Evolutionary conservation across 2,797 vertebrate genomes (phyloP).

Genomic region (Smutsia gigantea): DNA sequence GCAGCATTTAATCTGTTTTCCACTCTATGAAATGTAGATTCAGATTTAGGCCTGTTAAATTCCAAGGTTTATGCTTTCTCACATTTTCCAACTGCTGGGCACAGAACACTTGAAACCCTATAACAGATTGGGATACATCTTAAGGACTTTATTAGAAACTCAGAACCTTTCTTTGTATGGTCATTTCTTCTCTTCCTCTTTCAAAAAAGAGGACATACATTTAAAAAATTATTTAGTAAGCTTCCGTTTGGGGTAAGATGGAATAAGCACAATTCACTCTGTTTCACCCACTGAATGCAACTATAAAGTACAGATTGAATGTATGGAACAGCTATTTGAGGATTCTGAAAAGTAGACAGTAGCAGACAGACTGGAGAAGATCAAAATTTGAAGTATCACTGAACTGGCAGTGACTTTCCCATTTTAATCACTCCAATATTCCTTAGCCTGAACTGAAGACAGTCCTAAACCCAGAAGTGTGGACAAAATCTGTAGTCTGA

Average conservation of each 20-base stretch:
- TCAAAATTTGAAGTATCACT: slow-evolving; percentile 27
- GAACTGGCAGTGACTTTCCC: background rate
- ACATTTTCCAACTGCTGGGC: background rate
- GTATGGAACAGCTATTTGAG: background rate
- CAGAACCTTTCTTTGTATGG: background rate
- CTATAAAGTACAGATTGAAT: slow-evolving; percentile 1
- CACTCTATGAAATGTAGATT: background rate
- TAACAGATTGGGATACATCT: background rate
- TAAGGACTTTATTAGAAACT: background rate
- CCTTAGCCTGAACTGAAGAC: background rate
- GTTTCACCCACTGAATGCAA: background rate
- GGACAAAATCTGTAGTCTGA: background rate
- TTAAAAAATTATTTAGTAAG: background rate
- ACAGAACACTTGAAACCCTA: background rate
- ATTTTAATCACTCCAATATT: background rate
- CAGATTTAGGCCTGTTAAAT: background rate
- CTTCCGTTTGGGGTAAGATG: background rate
- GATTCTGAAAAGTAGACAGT: slow-evolving; percentile 1
- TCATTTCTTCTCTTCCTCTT: background rate
- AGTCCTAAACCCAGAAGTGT: background rate
- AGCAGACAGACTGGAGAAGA: background rate
- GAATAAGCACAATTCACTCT: background rate
- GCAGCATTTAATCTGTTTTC: background rate
- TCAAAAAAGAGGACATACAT: background rate
- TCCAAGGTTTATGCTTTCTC: background rate